These are phyloP conservation scores for Brachyptera putata DNA, from an alignment of 2,888 invertebrate species.

Conservation along the genomic window DNA sequence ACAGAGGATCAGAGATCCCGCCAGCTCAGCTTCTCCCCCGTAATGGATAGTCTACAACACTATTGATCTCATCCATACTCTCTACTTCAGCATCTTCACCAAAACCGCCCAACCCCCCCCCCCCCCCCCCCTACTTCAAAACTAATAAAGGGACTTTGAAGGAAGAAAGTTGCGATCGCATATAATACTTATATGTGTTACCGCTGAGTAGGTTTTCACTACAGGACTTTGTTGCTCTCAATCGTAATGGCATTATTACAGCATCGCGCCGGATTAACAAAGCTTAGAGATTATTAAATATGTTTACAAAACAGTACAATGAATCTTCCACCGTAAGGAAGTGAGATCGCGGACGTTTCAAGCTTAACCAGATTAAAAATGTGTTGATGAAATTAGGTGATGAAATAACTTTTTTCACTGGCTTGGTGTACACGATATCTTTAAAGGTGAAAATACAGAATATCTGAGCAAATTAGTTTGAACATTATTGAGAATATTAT, in stretches of 20 bases:
- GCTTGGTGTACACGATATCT: too few relatives aligned
- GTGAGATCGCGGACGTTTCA: too few relatives aligned
- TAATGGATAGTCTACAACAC: conserved; percentile 12
- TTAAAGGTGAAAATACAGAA: too few relatives aligned
- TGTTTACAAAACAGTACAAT: too few relatives aligned
- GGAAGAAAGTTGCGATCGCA: conserved; percentile 23
- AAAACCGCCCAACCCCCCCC: neutral
- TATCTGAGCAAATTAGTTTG: too few relatives aligned
- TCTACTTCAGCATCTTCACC: conserved; percentile 8
- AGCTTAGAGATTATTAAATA: too few relatives aligned
- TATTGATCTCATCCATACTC: conserved; percentile 12
- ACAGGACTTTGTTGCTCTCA: neutral
- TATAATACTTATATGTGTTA: neutral
- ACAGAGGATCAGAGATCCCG: conserved; percentile 10
- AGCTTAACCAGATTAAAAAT: too few relatives aligned
- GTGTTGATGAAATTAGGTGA: too few relatives aligned
- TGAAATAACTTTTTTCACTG: too few relatives aligned
- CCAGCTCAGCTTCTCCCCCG: neutral
- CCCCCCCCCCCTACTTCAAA: conserved; percentile 25
- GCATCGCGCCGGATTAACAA: too few relatives aligned
- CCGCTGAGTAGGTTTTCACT: neutral
- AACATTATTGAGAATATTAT: too few relatives aligned
- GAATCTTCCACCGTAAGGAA: too few relatives aligned
- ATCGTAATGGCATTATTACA: neutral
- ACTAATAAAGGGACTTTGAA: conserved; percentile 27